Base-by-base conservation (phyloP, 2,888 invertebrate genomes). In the Anagyrus pseudococci region DNA sequence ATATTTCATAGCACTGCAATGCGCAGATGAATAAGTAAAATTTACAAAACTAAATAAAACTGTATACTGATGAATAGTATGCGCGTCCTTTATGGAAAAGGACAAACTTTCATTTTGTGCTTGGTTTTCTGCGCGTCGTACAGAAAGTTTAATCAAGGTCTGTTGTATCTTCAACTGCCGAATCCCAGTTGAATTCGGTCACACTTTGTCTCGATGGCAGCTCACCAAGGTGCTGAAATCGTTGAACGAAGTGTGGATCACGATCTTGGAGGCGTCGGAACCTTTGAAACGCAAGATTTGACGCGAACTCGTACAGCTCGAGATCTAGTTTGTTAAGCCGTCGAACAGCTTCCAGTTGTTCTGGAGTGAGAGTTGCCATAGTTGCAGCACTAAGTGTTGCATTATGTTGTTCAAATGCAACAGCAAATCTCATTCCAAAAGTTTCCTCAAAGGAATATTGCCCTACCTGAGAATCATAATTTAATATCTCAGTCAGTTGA, bases 401-500 rank as follows among this genome's bases (percentile, higher is more conserved):
- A 82, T 96, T 96, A 82, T 94, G 93, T 81, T 97, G 97, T 73
- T 92, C 92, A 81, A 96, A 95, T 55, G 93, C 92, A 73, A 94
- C 89, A 66, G 92, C 91, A 81, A 95, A 96, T 66, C 93, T 87
- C 75, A 96, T 85, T 81, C 93, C 93, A 79, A 97, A 97, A 17
- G 94, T 94, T 82, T 93, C 93, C 78, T 97, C 96, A 80, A 97
- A 97, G 71, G 96, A 90, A 81, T 95, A 95, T 81, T 96, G 96
- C 26, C 93, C 91, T 76, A 90, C 88, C 90, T 90, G 40, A 19
- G 41, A 47, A 66, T 25, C 46, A 55, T 37, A 13, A 2, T 37
- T 37, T 37, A 13, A 15, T 37, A 13, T 10, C 33, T 37, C 33
- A 2, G 15, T 37, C 33, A 37, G 8, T 8, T 8, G 15, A 13